Evolutionary conservation across 2,888 invertebrate species (phyloP), one percentile per base, ranked within the genome.

Genomic region (Drosophila borealis): DNA sequence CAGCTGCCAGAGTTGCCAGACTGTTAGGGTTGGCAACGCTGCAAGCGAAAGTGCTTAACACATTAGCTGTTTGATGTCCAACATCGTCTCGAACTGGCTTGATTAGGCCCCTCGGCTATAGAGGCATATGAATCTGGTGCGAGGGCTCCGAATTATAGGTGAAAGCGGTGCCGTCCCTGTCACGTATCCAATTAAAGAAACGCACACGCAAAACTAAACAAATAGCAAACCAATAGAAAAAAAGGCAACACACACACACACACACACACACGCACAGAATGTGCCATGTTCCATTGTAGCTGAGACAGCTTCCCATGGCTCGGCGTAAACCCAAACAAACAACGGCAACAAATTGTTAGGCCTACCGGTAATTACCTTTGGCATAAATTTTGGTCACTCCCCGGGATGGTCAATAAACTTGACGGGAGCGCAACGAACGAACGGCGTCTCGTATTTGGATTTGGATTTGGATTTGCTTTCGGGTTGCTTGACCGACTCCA

Each of bases 391-490:
- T 29, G 84, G 71, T 78, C 85, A 84, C 61, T 70, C 56, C 59
- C 39, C 62, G 64, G 69, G 53, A 78, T 84, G 88, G 90, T 78
- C 89, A 89, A 89, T 80, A 87, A 78, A 77, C 85, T 73, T 74
- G 64, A 51, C 61, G n/a, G 39, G 45, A 54, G 50, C 65, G 10
- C 50, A 61, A 42, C 46, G 50, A 37, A 50, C 46, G 29, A 70
- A 66, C 54, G 51, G 54, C 75, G 69, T 72, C 84, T 81, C 68
- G 66, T 65, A 45, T 66, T 71, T 79, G 64, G 64, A 70, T 70
- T 66, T 74, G 39, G 44, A 48, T 61, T 63, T 50, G 44, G 46
- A 21, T 34, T 65, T 41, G 36, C 42, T 39, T 55, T 57, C 70
- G 63, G 64, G 73, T 74, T 81, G 68, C 71, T 78, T 78, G 88